Evolutionary conservation across 2,888 invertebrate genomes (phyloP), one percentile per base, ranked within the genome.

Genomic region (Callimorpha dominula): DNA sequence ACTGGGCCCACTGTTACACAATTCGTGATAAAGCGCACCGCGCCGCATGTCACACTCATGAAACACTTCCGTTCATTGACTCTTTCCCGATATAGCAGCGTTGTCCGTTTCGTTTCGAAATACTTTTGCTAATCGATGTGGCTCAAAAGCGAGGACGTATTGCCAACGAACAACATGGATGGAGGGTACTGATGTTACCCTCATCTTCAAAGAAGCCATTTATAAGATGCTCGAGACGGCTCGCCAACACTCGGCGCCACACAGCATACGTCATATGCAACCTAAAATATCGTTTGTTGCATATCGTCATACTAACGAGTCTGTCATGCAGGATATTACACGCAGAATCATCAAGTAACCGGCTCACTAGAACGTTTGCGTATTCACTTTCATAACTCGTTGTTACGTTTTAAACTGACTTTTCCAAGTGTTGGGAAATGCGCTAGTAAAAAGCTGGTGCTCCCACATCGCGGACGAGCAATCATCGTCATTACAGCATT

Each of bases 41-140:
- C 89, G 90, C 88, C 91, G 92, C 91, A 92, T 95, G 94, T 94
- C 95, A 94, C 94, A 90, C 92, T 91, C 90, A 93, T 94, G 93
- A 94, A 95, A 94, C 89, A 94, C 94, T 95, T 95, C 95, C 95
- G 95, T 95, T 95, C 95, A 92, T 95, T 95, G 95, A 95, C 95
- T 95, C 93, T 92, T 93, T 92, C 93, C 94, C 93, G 92, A 95
- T 94, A 93, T 94, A 94, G 93, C 91, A 87, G 88, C 86, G 90
- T 89, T 90, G 88, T 88, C 31, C 31, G 60, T 31, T 60, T 60
- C 31, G 87, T 95, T 92, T 94, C 92, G 94, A 93, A 93, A 95
- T 88, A 89, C 88, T 90, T 91, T 90, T 87, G 90, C 87, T 88
- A 89, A 82, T 85, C 85, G 87, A 88, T 87, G 86, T 84, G 86